phyloP scores from a whole-genome alignment of 2,888 invertebrate species.

The Mythimna pallens region DNA sequence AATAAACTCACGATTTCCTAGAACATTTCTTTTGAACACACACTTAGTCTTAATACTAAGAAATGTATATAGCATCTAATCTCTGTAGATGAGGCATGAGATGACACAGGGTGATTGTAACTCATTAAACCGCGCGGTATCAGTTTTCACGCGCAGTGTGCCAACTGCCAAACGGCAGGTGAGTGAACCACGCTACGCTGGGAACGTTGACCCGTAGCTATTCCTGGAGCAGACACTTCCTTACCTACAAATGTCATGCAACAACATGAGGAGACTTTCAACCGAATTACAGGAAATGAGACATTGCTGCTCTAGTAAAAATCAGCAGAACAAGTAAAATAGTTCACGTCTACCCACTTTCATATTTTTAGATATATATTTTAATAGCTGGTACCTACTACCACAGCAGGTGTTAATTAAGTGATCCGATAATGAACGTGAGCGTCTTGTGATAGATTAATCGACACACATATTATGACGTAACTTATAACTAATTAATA shows the following conservation, averaged over 20 bases:
- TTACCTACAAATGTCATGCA: conserved; percentile 63
- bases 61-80: conserved; percentile 29
- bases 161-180: conserved; percentile 88
- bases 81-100: conserved; percentile 41
- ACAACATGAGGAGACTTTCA: conserved; percentile 22
- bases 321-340: conserved; percentile 12
- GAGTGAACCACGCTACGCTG: conserved; percentile 80
- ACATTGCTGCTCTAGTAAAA: not conserved
- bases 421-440: not conserved
- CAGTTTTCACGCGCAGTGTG: conserved; percentile 78
- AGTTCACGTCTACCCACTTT: not conserved
- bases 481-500: conserved; percentile 4
- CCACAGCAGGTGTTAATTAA: conserved; percentile 10
- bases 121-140: conserved; percentile 68
- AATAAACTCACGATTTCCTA: conserved; percentile 12
- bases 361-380: not conserved
- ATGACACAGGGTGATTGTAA: conserved; percentile 34
- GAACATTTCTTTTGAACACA: conserved; percentile 24
- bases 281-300: conserved; percentile 29
- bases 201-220: conserved; percentile 83
- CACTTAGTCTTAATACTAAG: conserved; percentile 9
- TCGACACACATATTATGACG: conserved; percentile 6
- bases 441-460: conserved; percentile 8
- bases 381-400: not conserved
- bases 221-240: conserved; percentile 83